Evolutionary conservation across 2,797 vertebrate species (phyloP), one percentile per base, ranked within the genome.

Genomic region (Gastrophryne carolinensis): DNA sequence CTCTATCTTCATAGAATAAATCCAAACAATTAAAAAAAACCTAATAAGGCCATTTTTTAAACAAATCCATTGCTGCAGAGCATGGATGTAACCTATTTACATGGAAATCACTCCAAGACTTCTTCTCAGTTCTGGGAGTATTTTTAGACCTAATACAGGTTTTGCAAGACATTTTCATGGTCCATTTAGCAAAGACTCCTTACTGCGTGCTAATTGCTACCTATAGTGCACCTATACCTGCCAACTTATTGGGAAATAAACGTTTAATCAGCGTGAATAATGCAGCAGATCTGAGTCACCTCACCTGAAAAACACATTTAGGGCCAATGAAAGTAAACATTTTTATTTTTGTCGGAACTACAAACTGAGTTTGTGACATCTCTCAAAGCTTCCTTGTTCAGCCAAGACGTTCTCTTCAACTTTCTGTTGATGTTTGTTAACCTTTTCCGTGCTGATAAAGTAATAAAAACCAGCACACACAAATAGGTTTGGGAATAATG

Each of bases 121-220:
- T 44, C 1, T 44, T 17, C 8, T 44, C 2, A 63, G 5, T 49
- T 41, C n/a, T 57, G 24, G 26, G 39, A 60, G 34, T 69, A 69
- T 41, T 57, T 69, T 69, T 57, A 57, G 66, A 21, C 17, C 15
- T 34, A 50, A 21, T 21, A 10, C 29, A 29, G 30, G 13, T 35
- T 72, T 15, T 37, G 21, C 13, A 35, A 50, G 13, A 27, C 41
- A 30, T 71, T 71, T 32, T 47, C 19, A 32, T 15, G 39, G 54
- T 27, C 54, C 37, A 52, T 62, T 72, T n/a, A 62, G 13, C 44
- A 47, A 47, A 49, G 44, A n/a, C 29, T 49, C 23, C 56, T 34
- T 24, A 49, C 54, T 60, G 56, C 17, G 56, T 24, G 19, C 39
- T 32, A 61, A 49, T 61, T 71, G 56, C 29, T 49, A 12, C 68